phyloP scores from a whole-genome alignment of 2,797 vertebrate species.

The Liparis tanakae region DNA sequence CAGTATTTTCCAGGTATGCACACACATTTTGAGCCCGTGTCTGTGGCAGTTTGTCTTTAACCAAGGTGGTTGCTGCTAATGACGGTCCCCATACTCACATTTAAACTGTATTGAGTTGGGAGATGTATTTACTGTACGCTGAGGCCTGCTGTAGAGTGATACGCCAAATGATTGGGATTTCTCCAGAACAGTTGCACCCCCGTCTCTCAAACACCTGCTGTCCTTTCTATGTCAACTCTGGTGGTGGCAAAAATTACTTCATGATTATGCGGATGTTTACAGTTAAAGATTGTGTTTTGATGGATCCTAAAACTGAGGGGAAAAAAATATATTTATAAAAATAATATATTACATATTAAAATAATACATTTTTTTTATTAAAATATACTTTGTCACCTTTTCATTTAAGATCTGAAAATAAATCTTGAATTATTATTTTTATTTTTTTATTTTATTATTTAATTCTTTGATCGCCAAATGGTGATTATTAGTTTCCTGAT shows the following conservation, averaged over 20 bases:
- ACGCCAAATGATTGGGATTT: slow-evolving; percentile 65
- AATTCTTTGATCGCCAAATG: too few species aligned
- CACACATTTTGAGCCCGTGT: slow-evolving; percentile 66
- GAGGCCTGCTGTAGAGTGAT: slow-evolving; percentile 61
- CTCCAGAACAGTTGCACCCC: slow-evolving; percentile 37
- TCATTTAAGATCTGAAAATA: slow-evolving; percentile 9
- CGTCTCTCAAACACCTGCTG: slow-evolving; percentile 48
- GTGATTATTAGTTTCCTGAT: slow-evolving; percentile 27
- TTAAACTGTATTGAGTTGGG: slow-evolving; percentile 75
- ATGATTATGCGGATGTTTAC: slow-evolving; percentile 15
- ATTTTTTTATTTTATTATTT: not conserved
- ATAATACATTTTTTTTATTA: not conserved
- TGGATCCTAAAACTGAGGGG: not conserved
- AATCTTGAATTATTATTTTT: not conserved
- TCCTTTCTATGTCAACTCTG: slow-evolving; percentile 34
- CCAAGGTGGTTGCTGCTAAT: slow-evolving; percentile 72
- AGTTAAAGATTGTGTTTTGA: slow-evolving; percentile 21
- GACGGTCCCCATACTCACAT: slow-evolving; percentile 74
- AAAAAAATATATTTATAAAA: slow-evolving; percentile 1
- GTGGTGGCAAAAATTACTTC: slow-evolving; percentile 33
- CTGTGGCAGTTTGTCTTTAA: slow-evolving; percentile 69
- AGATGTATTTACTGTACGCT: slow-evolving; percentile 75
- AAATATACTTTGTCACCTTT: not conserved
- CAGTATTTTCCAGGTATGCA: slow-evolving; percentile 59
- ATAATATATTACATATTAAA: too few species aligned